phyloP scores from a whole-genome alignment of 2,888 invertebrate genomes.

The Hyposoter dolosus region DNA sequence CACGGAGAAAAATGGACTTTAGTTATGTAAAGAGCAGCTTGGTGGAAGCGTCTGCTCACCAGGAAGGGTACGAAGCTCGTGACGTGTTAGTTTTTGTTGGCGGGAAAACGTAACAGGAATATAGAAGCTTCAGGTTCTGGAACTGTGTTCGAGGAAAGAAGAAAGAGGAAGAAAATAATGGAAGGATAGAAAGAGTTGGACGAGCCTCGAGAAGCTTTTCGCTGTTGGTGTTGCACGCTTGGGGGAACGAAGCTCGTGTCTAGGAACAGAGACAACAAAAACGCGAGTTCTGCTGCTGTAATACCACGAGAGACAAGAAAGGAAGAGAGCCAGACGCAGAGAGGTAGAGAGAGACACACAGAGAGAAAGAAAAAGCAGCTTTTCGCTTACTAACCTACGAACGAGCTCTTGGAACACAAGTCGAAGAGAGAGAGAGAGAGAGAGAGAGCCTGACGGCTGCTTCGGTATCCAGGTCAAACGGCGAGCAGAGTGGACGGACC shows the following conservation, averaged over 20 bases:
- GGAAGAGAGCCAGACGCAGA: not conserved
- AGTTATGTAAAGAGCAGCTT: slow-evolving; percentile 72
- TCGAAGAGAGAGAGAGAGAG: not conserved
- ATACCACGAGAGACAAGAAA: slow-evolving; percentile 36
- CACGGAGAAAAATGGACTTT: slow-evolving; percentile 69
- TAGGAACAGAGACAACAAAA: slow-evolving; percentile 35
- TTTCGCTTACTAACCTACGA: slow-evolving; percentile 51
- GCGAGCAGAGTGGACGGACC: slow-evolving; percentile 71
- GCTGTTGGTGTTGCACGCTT: slow-evolving; percentile 58
- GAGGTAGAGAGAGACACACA: slow-evolving; percentile 14
- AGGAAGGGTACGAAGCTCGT: slow-evolving; percentile 49
- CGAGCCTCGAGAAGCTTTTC: slow-evolving; percentile 60
- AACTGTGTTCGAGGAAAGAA: not conserved
- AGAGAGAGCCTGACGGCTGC: slow-evolving; percentile 38
- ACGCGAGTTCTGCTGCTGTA: not conserved
- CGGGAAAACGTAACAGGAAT: slow-evolving; percentile 15
- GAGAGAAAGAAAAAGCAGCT: slow-evolving; percentile 57
- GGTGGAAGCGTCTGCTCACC: slow-evolving; percentile 36
- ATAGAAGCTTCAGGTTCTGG: slow-evolving; percentile 8
- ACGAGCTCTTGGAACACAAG: slow-evolving; percentile 30
- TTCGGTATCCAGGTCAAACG: slow-evolving; percentile 76
- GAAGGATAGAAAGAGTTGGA: slow-evolving; percentile 14
- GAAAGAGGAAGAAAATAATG: not conserved
- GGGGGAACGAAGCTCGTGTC: slow-evolving; percentile 53
- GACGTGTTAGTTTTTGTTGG: slow-evolving; percentile 52